phyloP scores from a whole-genome alignment of 2,888 invertebrate species.

The Cryptocephalus moraei region DNA sequence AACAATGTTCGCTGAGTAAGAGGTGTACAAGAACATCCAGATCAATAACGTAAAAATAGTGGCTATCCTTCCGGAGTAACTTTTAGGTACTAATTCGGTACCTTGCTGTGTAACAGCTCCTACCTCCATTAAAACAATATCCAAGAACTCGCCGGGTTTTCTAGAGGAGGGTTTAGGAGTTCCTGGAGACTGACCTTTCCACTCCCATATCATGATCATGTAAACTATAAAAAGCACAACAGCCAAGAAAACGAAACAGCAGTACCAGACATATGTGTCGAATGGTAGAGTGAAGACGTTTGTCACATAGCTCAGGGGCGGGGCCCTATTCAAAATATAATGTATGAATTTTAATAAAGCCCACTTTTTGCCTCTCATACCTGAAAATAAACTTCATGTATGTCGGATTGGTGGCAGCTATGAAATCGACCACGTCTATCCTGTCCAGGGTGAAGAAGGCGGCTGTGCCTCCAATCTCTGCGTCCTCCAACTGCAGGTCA shows the following conservation, averaged over 20 bases:
- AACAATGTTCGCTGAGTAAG: slow-evolving; percentile 59
- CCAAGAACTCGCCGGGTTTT: slow-evolving; percentile 14
- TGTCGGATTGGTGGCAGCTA: slow-evolving; percentile 45
- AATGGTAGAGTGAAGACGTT: slow-evolving; percentile 61
- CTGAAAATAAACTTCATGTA: slow-evolving; percentile 52
- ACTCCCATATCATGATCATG: slow-evolving; percentile 28
- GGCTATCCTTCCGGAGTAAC: slow-evolving; percentile 38
- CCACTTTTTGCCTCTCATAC: no score
- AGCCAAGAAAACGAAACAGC: slow-evolving; percentile 41
- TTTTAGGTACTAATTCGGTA: slow-evolving; percentile 35
- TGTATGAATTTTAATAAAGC: no score
- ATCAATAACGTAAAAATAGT: slow-evolving; percentile 29
- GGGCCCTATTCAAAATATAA: slow-evolving; percentile 33
- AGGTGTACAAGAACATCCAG: slow-evolving; percentile 50
- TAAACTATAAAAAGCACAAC: slow-evolving; percentile 22
- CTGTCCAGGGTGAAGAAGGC: slow-evolving; percentile 32
- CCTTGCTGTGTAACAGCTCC: slow-evolving; percentile 44
- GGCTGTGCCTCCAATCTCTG: slow-evolving; percentile 46
- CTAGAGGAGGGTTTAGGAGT: slow-evolving; percentile 2
- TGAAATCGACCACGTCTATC: slow-evolving; percentile 40
- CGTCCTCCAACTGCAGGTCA: slow-evolving; percentile 42
- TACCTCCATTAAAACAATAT: slow-evolving; percentile 35
- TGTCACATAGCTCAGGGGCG: slow-evolving; percentile 52
- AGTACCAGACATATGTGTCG: slow-evolving; percentile 51
- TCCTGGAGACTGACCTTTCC: slow-evolving; percentile 13